Conservation (phyloP, 1,140 invertebrate species). For the Drosophila lini region DNA sequence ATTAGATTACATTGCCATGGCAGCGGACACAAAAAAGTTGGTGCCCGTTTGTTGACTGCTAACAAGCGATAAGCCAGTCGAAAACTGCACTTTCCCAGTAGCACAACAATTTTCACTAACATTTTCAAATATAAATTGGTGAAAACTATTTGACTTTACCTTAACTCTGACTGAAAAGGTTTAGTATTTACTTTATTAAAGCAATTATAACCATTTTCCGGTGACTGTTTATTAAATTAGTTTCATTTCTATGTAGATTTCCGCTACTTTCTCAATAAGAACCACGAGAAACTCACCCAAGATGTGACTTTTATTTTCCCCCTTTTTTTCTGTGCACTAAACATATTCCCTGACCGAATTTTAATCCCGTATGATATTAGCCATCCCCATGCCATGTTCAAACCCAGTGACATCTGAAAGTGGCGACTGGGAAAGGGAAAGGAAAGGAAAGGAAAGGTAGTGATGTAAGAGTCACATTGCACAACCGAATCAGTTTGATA, state of each 20-base stretch:
- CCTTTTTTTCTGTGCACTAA: not conserved
- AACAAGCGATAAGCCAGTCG: slow-evolving; percentile 61
- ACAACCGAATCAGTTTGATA: slow-evolving; percentile 40
- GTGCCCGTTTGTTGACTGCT: slow-evolving; percentile 39
- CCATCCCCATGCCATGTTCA: slow-evolving; percentile 7
- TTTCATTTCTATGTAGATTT: not conserved
- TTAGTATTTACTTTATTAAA: not conserved
- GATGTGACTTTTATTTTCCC: not conserved
- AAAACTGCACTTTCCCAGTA: slow-evolving; percentile 22
- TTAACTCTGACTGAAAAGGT: not conserved
- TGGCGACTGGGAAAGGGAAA: slow-evolving; percentile 10
- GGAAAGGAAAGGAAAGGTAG: slow-evolving; percentile 17
- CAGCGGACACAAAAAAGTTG: slow-evolving; percentile 38
- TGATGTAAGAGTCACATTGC: slow-evolving; percentile 41
- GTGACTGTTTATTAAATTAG: not conserved
- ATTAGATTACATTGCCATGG: slow-evolving; percentile 66
- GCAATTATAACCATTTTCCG: too few species aligned
- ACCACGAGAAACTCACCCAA: too few species aligned
- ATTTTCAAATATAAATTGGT: slow-evolving; percentile 18
- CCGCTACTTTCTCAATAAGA: too few species aligned
- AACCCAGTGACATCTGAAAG: slow-evolving; percentile 21
- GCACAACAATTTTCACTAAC: not conserved
- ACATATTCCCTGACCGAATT: not conserved
- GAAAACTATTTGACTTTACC: not conserved
- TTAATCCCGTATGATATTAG: not conserved